Conservation (phyloP, 2,888 invertebrate species). For the Agriotes lineatus region DNA sequence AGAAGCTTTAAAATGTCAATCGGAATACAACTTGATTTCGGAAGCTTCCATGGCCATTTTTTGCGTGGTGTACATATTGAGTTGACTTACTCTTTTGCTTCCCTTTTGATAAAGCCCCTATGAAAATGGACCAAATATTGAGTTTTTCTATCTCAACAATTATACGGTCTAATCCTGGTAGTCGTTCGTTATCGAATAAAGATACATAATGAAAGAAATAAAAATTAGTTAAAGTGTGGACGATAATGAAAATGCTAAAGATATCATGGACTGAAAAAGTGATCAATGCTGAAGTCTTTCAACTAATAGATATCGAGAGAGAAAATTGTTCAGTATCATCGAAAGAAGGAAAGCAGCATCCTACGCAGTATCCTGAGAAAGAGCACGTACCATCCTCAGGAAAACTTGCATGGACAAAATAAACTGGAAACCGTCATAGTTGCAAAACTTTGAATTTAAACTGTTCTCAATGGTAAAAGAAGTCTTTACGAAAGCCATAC, state of each 20-base stretch:
- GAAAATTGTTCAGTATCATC: not conserved
- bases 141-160: no score
- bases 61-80: no score
- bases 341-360: not conserved
- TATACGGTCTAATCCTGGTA: no score
- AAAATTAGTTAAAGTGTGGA: not conserved
- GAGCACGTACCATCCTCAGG: no score
- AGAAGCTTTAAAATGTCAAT: not conserved
- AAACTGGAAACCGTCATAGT: no score
- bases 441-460: no score
- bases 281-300: not conserved
- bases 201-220: not conserved
- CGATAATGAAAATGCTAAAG: not conserved
- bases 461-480: no score
- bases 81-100: no score
- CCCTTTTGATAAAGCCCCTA: no score
- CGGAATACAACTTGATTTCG: not conserved
- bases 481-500: no score
- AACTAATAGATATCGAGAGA: not conserved
- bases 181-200: not conserved
- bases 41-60: not conserved
- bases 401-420: no score
- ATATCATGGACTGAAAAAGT: not conserved
- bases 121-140: no score
- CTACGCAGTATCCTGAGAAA: not conserved